phyloP scores from a whole-genome alignment of 64 coral and sea anemone genomes.

The Stichodactyla helianthus region DNA sequence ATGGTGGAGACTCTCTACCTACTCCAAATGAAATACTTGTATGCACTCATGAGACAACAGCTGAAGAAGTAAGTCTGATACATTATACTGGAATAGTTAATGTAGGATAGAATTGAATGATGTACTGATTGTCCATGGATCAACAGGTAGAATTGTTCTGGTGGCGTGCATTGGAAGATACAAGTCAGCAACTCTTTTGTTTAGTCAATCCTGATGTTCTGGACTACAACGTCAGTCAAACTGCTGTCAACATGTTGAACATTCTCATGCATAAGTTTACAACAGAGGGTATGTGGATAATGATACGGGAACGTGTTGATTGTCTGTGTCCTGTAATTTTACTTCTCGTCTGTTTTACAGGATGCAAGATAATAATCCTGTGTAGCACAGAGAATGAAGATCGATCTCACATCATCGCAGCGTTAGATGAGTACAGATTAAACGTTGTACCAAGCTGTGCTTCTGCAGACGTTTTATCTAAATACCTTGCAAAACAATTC shows the following conservation, averaged over 20 bases:
- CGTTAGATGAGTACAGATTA: slow-evolving; percentile 69
- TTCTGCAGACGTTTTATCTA: slow-evolving; percentile 1
- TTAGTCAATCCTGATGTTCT: slow-evolving; percentile 77
- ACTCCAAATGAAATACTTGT: slow-evolving; percentile 42
- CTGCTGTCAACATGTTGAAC: slow-evolving; percentile 49
- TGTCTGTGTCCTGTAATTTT: too few relatives aligned
- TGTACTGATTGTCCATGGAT: neutral
- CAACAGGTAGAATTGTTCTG: slow-evolving; percentile 75
- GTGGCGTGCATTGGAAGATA: slow-evolving; percentile 72
- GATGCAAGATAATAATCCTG: slow-evolving; percentile 65
- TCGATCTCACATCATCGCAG: slow-evolving; percentile 69
- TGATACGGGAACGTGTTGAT: neutral
- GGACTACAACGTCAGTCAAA: slow-evolving; percentile 76
- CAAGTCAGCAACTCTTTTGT: slow-evolving; percentile 64
- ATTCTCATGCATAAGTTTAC: slow-evolving; percentile 45
- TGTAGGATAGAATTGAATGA: neutral
- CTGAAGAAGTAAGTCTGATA: slow-evolving; percentile 37
- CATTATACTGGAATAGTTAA: neutral
- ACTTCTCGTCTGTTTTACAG: slow-evolving; percentile 29
- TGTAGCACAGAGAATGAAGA: slow-evolving; percentile 89
- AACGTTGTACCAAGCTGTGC: slow-evolving; percentile 51
- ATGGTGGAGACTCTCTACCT: slow-evolving; percentile 21
- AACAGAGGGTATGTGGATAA: neutral
- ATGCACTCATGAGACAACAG: slow-evolving; percentile 38
- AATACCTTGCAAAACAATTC: slow-evolving; percentile 67